Evolutionary conservation across 1,140 invertebrate genomes (phyloP).

Genomic region (Pachyrhynchus sulphureomaculatus): DNA sequence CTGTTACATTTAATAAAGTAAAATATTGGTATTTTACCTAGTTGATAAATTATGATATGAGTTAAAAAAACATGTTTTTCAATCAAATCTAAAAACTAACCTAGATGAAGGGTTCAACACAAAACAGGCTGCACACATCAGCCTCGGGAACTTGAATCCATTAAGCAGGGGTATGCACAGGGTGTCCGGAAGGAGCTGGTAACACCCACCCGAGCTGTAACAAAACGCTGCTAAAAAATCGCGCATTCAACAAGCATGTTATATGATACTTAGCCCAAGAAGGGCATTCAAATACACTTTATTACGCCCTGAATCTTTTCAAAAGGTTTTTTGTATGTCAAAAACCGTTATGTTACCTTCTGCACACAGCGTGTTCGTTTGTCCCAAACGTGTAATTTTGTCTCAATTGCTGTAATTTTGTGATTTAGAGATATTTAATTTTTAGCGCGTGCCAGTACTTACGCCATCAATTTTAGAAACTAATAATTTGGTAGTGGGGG

Average conservation of each 20-base stretch:
- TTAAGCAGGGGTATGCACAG: conserved; percentile 25
- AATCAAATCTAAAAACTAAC: too few relatives aligned
- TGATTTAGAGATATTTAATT: conserved; percentile 44
- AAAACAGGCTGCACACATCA: neutral
- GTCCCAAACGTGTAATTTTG: conserved; percentile 39
- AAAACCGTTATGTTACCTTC: conserved; percentile 43
- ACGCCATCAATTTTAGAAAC: too few relatives aligned
- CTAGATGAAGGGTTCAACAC: too few relatives aligned
- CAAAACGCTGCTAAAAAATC: conserved; percentile 44
- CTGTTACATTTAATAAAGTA: too few relatives aligned
- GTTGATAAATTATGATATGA: too few relatives aligned
- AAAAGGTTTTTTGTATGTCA: conserved; percentile 42
- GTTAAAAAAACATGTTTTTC: too few relatives aligned
- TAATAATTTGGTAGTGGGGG: too few relatives aligned
- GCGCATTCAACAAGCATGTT: conserved; percentile 40
- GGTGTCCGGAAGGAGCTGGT: conserved; percentile 42
- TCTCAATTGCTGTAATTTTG: conserved; percentile 43
- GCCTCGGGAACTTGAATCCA: neutral
- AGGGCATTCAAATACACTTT: conserved; percentile 33
- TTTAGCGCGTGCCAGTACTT: conserved; percentile 39
- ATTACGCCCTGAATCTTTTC: conserved; percentile 38
- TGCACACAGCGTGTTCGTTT: conserved; percentile 28
- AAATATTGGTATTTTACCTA: too few relatives aligned
- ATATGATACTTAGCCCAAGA: conserved; percentile 38
- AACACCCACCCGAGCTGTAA: conserved; percentile 39